Evolutionary conservation across 2,797 vertebrate genomes (phyloP), one percentile per base, ranked within the genome.

Genomic region (Rhinogobio ventralis): DNA sequence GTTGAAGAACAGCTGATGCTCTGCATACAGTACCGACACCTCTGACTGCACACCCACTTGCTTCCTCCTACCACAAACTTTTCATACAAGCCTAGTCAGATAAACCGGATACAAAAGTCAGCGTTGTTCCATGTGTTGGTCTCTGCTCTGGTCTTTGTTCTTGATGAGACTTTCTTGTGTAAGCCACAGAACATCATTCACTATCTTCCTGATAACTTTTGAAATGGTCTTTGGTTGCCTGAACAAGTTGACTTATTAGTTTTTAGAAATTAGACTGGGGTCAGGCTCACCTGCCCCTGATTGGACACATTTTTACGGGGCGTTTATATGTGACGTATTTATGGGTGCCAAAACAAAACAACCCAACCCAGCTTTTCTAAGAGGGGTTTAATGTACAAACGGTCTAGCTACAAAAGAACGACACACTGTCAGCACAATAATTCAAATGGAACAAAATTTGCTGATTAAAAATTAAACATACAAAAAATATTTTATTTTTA

Each of bases 1-100:
- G 55, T 36, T 86, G 17, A 77, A 55, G 66, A 62, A 39, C 53
- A 81, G 80, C 55, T 84, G 78, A 80, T 68, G 79, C 42, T 45
- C 45, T 64, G 11, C 62, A 69, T 28, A 57, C 53, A n/a, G 51
- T 20, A 67, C 15, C 23, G 11, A 68, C n/a, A 11, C 19, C 14
- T 73, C 39, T 72, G 51, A 49, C n/a, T 82, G 55, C 81, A 64
- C 55, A 28, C 53, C 80, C 30, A 64, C 71, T 14, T 49, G 28
- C 14, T 33, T 64, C 25, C 36, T 13, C 9, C 25, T 20, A 73
- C n/a, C 69, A 46, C 67, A 25, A 23, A 30, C 28, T 62, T 81
- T 73, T n/a, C 20, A 51, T 39, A 20, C 15, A n/a, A 11, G 23
- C 15, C 9, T 36, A 57, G 55, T 25, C 45, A 20, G 30, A 66